Conservation (phyloP, 1,140 invertebrate genomes). For the Formica exsecta region DNA sequence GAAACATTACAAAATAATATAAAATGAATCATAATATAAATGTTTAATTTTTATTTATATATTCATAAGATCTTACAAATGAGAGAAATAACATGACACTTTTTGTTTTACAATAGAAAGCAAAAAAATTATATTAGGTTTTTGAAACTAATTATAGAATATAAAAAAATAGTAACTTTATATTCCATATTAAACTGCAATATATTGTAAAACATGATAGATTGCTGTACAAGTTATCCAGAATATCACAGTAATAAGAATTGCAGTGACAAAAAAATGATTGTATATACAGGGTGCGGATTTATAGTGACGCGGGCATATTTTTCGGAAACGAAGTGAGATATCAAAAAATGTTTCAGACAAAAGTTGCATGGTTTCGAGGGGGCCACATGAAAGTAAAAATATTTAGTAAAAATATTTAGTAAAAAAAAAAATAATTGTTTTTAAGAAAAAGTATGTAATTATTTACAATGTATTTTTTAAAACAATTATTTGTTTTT, state of each 20-base stretch:
- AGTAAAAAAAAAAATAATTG: no score
- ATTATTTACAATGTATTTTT: no score
- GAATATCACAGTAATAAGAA: constrained; percentile 48
- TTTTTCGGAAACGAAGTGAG: no score
- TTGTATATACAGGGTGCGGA: no score
- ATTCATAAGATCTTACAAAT: constrained; percentile 24
- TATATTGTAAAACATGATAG: constrained; percentile 35
- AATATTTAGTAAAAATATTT: no score
- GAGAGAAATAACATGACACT: constrained; percentile 31
- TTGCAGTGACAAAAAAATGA: constrained; percentile 23
- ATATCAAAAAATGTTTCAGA: no score
- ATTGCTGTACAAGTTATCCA: constrained; percentile 46
- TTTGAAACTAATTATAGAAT: constrained; percentile 22
- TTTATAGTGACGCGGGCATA: no score
- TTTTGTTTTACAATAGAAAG: constrained; percentile 34
- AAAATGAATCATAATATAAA: constrained; percentile 9
- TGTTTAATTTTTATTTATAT: constrained; percentile 7
- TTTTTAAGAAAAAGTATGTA: no score
- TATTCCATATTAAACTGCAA: constrained; percentile 52
- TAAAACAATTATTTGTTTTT: no score
- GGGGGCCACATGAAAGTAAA: no score
- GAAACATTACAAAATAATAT: constrained; percentile 17
- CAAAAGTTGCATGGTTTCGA: no score
- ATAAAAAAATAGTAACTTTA: constrained; percentile 41
- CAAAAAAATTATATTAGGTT: constrained; percentile 33